Conservation (phyloP, 2,888 invertebrate species). For the Nomada hirtipes region DNA sequence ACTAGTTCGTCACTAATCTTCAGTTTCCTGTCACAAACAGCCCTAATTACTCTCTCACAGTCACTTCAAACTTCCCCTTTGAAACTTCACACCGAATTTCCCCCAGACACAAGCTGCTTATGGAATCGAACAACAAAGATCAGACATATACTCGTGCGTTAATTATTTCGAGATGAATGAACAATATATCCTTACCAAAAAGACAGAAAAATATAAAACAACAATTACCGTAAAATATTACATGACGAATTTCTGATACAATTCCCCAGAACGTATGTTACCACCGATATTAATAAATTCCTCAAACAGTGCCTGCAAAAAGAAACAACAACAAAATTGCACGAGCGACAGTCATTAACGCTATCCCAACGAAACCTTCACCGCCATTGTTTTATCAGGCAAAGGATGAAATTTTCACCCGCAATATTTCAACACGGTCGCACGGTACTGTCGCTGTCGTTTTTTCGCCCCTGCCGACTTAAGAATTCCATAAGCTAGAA, state of each 20-base stretch:
- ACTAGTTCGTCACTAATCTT: neutral
- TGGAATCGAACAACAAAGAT: neutral
- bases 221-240: too few relatives aligned
- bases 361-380: too few relatives aligned
- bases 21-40: neutral
- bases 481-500: constrained; percentile 55
- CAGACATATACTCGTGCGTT: too few relatives aligned
- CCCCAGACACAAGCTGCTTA: neutral
- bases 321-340: too few relatives aligned
- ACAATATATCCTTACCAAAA: too few relatives aligned
- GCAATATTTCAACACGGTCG: neutral
- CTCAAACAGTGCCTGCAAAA: too few relatives aligned
- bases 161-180: too few relatives aligned
- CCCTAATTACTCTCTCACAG: constrained; percentile 1
- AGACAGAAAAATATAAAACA: too few relatives aligned
- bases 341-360: too few relatives aligned
- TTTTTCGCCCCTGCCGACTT: constrained; percentile 8
- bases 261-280: too few relatives aligned
- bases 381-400: neutral
- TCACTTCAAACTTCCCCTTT: constrained; percentile 3
- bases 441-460: neutral
- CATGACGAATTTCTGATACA: too few relatives aligned
- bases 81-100: neutral
- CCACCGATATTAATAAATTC: too few relatives aligned
- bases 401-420: constrained; percentile 9